Base-by-base conservation (phyloP, 2,888 invertebrate species). In the Mechanitis mazaeus region DNA sequence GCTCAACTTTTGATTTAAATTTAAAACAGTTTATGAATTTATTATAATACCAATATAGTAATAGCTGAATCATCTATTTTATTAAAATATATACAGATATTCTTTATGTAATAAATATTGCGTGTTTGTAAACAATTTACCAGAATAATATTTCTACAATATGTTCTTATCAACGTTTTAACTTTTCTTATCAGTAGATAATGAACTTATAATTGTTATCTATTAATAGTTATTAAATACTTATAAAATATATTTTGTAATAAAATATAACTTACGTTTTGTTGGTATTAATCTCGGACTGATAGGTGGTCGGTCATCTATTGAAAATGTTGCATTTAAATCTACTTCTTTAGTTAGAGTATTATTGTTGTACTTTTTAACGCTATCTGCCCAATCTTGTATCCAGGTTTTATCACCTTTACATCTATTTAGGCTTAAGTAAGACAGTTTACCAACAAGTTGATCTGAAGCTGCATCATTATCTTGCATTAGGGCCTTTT, bases 311-410 rank as follows among this genome's bases (percentile, higher is more conserved):
- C 84, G 71, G 20, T 86, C 86, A 45, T 85, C 80, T 7, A 81
- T 68, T 12, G 72, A 71, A 69, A 78, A 79, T 9, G 76, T 75
- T 28, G 68, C 70, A 57, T 72, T 72, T 50, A 75, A 56, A 58
- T 73, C 75, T 3, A 72, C 56, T 38, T 81, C 81, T 33, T 79
- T 79, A 0, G 75, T 78, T 58, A 84, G 65, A 0, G 81, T 75
- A 70, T 90, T 82, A 20, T 84, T 87, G 66, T 90, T 91, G 63
- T 90, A 90, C 67, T 88, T 90, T 72, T 90, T 90, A 0, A 92
- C 93, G 75, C 93, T 92, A 45, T 92, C 91, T 0, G 93, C 93
- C 93, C 93, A 93, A 67, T 93, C 92, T 69, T 92, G 92, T 0
- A 93, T 93, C 93, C 93, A 93, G 0, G 89, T 87, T 64, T 90